These are phyloP conservation scores for Halyomorpha halys DNA, from an alignment of 1,140 invertebrate genomes.

Conservation along the genomic window DNA sequence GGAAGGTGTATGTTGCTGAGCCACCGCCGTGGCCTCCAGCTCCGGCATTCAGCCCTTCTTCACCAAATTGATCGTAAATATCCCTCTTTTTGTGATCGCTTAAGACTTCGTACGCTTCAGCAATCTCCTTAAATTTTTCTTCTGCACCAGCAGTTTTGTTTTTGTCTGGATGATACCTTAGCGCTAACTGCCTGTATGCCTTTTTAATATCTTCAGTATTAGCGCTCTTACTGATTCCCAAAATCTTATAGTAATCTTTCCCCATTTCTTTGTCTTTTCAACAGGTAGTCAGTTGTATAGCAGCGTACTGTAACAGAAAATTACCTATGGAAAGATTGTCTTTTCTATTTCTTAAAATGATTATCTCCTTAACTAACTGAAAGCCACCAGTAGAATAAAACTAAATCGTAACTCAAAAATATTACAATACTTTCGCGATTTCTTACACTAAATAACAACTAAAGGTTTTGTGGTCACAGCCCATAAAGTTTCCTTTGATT, in stretches of 20 bases:
- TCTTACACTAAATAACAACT: too few relatives aligned
- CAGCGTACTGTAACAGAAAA: too few relatives aligned
- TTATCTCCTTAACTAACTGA: too few relatives aligned
- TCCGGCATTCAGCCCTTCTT: conserved; percentile 75
- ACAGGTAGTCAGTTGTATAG: too few relatives aligned
- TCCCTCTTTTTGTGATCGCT: conserved; percentile 56
- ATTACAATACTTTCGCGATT: too few relatives aligned
- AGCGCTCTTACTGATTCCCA: conserved; percentile 80
- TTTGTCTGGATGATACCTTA: conserved; percentile 96
- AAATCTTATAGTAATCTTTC: conserved; percentile 82
- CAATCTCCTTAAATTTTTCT: conserved; percentile 35
- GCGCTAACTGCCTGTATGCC: conserved; percentile 92
- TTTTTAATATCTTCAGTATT: conserved; percentile 90
- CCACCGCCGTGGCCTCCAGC: conserved; percentile 31
- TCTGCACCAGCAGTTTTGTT: conserved; percentile 90
- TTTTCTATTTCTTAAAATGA: too few relatives aligned
- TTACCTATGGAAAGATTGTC: too few relatives aligned
- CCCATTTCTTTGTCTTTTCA: conserved; percentile 17
- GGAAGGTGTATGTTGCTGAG: conserved; percentile 67
- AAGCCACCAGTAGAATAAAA: too few relatives aligned
- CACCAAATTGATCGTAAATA: conserved; percentile 62
- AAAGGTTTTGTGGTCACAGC: too few relatives aligned
- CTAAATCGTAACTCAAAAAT: too few relatives aligned
- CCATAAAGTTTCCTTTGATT: too few relatives aligned
- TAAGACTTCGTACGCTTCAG: conserved; percentile 61